phyloP scores from a whole-genome alignment of 2,113 vertebrate genomes.

The Trematomus loennbergii region DNA sequence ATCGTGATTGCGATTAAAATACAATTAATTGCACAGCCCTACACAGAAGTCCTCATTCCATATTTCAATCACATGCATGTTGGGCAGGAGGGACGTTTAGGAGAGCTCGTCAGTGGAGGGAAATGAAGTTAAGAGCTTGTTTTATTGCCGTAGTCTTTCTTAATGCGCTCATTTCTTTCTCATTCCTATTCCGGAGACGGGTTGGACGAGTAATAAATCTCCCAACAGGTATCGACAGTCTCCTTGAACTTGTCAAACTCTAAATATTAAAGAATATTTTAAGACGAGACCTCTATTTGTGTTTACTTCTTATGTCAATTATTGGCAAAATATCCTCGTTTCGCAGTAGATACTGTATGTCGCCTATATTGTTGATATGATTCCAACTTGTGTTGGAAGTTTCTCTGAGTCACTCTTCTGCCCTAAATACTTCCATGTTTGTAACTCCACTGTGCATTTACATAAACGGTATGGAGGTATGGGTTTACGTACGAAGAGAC shows the following conservation, averaged over 20 bases:
- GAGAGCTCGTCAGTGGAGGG: slow-evolving; percentile 43
- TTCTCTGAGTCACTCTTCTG: slow-evolving; percentile 1
- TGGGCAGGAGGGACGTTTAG: slow-evolving; percentile 25
- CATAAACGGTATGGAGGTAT: neutral
- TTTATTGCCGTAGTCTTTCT: slow-evolving; percentile 43
- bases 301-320: neutral
- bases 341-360: neutral
- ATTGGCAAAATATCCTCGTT: neutral
- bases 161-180: slow-evolving; percentile 28
- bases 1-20: too few species aligned
- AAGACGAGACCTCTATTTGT: neutral
- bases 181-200: slow-evolving; percentile 2
- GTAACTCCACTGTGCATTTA: neutral
- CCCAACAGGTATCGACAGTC: neutral
- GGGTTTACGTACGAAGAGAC: neutral
- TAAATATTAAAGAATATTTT: neutral
- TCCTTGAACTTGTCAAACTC: neutral
- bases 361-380: neutral
- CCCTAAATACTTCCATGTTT: neutral
- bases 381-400: neutral
- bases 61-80: slow-evolving; percentile 36
- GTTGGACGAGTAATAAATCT: slow-evolving; percentile 8
- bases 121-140: slow-evolving; percentile 69
- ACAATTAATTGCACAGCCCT: too few species aligned
- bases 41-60: neutral